phyloP scores from a whole-genome alignment of 2,797 vertebrate genomes.

The Ceryle rudis region DNA sequence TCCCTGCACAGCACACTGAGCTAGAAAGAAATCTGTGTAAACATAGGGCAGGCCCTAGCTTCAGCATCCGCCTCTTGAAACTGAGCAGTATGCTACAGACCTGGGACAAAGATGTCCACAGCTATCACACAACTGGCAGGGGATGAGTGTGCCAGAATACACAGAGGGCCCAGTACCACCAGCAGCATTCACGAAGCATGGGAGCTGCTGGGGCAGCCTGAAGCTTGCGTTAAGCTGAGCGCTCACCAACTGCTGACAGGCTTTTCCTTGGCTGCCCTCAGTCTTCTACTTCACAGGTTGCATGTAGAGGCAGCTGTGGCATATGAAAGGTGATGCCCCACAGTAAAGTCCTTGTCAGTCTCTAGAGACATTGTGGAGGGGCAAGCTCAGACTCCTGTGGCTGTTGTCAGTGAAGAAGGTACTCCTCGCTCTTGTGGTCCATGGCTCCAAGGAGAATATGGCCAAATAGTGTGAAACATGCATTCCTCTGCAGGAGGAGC shows the following conservation, averaged over 20 bases:
- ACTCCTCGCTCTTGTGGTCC: not conserved
- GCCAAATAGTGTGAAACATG: not conserved
- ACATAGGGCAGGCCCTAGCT: not conserved
- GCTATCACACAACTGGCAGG: not conserved
- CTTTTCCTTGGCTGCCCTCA: not conserved
- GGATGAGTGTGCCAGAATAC: not conserved
- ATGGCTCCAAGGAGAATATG: not conserved
- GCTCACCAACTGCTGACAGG: not conserved
- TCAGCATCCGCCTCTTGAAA: not conserved
- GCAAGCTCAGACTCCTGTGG: accelerated
- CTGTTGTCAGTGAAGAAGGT: not conserved
- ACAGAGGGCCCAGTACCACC: not conserved
- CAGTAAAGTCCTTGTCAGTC: not conserved
- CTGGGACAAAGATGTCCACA: not conserved
- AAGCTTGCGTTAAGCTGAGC: not conserved
- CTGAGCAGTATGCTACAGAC: not conserved
- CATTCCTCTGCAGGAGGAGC: not conserved
- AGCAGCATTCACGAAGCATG: not conserved
- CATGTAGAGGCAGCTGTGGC: not conserved
- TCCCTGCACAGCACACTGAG: not conserved
- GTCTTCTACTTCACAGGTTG: not conserved
- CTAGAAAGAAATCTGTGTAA: not conserved
- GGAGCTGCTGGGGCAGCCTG: not conserved
- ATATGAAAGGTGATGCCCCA: not conserved
- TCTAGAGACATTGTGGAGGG: not conserved